A percentile compares a stretch with the other conserved stretches of the same genome.
These are phyloP conservation scores for Gallinago undulata DNA, from an alignment of 2,113 vertebrate genomes.

Conservation along the genomic window DNA sequence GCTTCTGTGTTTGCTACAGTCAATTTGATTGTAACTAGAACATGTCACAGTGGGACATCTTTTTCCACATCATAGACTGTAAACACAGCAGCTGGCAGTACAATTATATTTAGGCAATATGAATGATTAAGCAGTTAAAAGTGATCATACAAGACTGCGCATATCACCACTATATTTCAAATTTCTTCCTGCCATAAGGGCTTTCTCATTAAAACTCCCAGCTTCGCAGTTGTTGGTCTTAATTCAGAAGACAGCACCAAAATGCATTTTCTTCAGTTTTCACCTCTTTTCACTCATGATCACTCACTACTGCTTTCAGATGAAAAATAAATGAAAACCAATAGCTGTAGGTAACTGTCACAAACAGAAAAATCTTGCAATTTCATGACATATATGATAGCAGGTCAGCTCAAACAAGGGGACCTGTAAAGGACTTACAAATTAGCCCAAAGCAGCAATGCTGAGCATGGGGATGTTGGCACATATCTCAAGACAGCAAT, in stretches of 20 bases:
- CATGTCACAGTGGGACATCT: constrained; percentile 49
- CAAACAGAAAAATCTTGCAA: not conserved
- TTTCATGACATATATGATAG: not conserved
- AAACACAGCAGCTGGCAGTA: constrained; percentile 52
- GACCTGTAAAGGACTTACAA: not conserved
- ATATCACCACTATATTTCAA: not conserved
- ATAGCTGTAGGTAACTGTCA: not conserved
- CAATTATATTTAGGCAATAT: constrained; percentile 31
- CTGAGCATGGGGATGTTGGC: not conserved
- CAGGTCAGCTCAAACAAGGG: not conserved
- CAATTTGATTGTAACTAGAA: constrained; percentile 64
- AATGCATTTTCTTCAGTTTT: not conserved
- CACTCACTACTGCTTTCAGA: not conserved
- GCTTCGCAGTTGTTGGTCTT: not conserved
- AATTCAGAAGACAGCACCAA: not conserved
- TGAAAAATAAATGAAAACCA: not conserved
- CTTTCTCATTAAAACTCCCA: constrained; percentile 1
- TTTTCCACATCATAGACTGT: constrained; percentile 51
- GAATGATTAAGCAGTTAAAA: constrained; percentile 52
- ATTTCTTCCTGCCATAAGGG: not conserved
- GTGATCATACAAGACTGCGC: not conserved
- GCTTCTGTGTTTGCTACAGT: constrained; percentile 56
- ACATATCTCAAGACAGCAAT: not conserved
- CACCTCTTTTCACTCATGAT: not conserved
- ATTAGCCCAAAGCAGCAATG: not conserved